Conservation (phyloP, 2,888 invertebrate genomes). For the Cheilosia impressa region DNA sequence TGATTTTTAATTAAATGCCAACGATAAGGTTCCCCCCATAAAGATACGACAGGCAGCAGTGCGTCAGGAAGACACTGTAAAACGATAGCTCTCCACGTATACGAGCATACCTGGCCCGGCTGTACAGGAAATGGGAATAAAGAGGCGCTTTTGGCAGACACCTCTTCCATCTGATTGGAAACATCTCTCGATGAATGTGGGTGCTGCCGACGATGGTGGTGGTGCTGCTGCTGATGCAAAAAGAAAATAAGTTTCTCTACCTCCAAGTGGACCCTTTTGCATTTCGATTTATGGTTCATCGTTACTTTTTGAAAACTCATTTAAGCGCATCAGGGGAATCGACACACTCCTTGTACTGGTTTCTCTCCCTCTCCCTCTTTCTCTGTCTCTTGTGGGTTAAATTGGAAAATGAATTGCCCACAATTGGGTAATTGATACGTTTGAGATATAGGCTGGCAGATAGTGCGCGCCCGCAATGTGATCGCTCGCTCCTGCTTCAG, state of each 20-base stretch:
- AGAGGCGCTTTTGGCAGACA: conserved; percentile 68
- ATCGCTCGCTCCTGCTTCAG: conserved; percentile 54
- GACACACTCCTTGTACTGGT: conserved; percentile 28
- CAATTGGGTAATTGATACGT: conserved; percentile 76
- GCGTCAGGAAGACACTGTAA: conserved; percentile 59
- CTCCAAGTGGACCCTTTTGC: conserved; percentile 19
- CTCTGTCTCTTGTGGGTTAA: conserved; percentile 40
- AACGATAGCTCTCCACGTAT: conserved; percentile 12
- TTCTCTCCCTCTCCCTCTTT: neutral
- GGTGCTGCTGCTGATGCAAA: conserved; percentile 38
- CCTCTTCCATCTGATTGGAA: conserved; percentile 68
- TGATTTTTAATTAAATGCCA: conserved; percentile 75
- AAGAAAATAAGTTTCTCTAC: neutral
- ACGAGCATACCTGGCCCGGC: conserved; percentile 13
- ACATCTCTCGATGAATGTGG: conserved; percentile 52
- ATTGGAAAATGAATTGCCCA: conserved; percentile 74
- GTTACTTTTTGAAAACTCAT: conserved; percentile 70
- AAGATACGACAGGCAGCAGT: conserved; percentile 63
- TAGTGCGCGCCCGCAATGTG: conserved; percentile 61
- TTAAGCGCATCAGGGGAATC: conserved; percentile 38
- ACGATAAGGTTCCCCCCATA: conserved; percentile 70
- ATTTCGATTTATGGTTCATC: conserved; percentile 65
- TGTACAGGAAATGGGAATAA: conserved; percentile 66
- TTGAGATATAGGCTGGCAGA: conserved; percentile 64
- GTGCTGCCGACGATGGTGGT: conserved; percentile 29